Percentiles rank a stretch among this genome's conserved stretches.
Evolutionary conservation across 1,140 invertebrate genomes (phyloP).

Genomic region (Lucilia sericata): DNA sequence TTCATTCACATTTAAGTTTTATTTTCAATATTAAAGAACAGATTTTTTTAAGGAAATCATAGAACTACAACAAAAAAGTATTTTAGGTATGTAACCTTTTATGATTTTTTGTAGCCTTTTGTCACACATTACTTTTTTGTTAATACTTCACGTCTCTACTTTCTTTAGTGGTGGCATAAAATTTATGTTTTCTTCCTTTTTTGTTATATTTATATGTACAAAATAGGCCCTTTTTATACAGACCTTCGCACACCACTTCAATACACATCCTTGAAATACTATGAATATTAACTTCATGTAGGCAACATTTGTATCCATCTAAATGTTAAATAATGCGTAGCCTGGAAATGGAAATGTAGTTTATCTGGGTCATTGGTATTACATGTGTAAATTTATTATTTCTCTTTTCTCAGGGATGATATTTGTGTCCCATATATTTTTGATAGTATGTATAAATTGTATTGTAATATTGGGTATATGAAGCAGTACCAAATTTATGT

Average conservation of each 20-base stretch:
- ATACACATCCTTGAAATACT: too few relatives aligned
- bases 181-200: neutral
- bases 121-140: conserved; percentile 3
- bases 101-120: neutral
- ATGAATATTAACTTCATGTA: neutral
- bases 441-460: too few relatives aligned
- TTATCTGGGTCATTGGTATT: conserved; percentile 10
- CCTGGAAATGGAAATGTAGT: neutral
- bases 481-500: too few relatives aligned
- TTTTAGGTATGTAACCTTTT: neutral
- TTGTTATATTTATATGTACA: too few relatives aligned
- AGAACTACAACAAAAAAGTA: neutral
- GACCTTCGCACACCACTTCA: too few relatives aligned
- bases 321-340: neutral
- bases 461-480: too few relatives aligned
- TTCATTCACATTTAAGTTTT: too few relatives aligned
- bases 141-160: neutral
- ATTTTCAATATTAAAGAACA: too few relatives aligned
- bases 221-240: too few relatives aligned
- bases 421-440: too few relatives aligned
- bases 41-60: neutral
- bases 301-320: neutral
- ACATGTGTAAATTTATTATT: neutral
- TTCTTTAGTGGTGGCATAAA: neutral
- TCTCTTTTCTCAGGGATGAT: too few relatives aligned